Conservation (phyloP, 2,888 invertebrate species). For the Parelbella ahira region DNA sequence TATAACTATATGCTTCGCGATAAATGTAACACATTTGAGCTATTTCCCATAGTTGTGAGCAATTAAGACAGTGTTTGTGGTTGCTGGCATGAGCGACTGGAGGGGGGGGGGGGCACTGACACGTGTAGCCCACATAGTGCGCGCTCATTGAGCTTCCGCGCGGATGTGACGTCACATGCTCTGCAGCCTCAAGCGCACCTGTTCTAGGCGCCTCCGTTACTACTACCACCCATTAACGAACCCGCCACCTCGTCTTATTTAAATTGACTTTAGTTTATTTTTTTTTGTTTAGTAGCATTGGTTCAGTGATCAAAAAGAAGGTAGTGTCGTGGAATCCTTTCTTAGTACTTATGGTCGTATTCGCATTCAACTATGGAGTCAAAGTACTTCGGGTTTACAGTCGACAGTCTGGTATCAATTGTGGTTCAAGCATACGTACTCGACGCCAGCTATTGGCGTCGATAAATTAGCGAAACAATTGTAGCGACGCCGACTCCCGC, state of each 20-base stretch:
- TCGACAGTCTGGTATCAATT: too few relatives aligned
- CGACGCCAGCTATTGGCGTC: conserved; percentile 28
- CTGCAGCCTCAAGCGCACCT: conserved; percentile 52
- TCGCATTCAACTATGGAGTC: too few relatives aligned
- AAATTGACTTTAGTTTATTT: too few relatives aligned
- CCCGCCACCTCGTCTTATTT: too few relatives aligned
- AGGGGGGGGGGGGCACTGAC: conserved; percentile 42
- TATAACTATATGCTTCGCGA: conserved; percentile 56
- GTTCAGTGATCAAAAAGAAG: too few relatives aligned
- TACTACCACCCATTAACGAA: conserved; percentile 1
- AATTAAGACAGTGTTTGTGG: conserved; percentile 64
- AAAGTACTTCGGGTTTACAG: too few relatives aligned
- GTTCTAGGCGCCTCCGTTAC: conserved; percentile 37
- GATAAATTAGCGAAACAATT: conserved; percentile 53
- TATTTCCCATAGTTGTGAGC: conserved; percentile 75
- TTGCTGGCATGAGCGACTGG: conserved; percentile 40
- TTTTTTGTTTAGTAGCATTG: too few relatives aligned
- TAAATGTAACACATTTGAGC: conserved; percentile 66
- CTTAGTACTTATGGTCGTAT: too few relatives aligned
- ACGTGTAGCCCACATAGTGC: conserved; percentile 76
- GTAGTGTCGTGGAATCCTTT: too few relatives aligned
- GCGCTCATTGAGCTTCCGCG: conserved; percentile 60
- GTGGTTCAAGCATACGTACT: too few relatives aligned
- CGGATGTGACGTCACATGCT: conserved; percentile 65
- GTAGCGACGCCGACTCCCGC: conserved; percentile 63